Evolutionary conservation across 2,888 invertebrate genomes (phyloP).

Genomic region (Laspeyria flexula): DNA sequence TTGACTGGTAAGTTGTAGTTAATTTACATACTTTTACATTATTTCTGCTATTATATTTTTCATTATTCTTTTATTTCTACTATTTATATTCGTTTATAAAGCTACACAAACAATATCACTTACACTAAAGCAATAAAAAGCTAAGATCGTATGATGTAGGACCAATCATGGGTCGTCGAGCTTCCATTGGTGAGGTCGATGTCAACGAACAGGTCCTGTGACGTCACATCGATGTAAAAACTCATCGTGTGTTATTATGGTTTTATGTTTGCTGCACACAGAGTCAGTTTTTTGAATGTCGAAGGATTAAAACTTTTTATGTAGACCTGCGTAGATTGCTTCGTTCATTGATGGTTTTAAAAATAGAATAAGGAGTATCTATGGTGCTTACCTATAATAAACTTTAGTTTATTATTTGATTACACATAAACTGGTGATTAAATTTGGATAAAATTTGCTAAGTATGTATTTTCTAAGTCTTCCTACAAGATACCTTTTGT

Average conservation of each 20-base stretch:
- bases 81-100: too few relatives aligned
- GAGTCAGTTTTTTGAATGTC: constrained; percentile 9
- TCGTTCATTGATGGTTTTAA: not conserved
- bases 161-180: constrained; percentile 51
- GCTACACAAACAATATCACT: constrained; percentile 12
- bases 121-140: constrained; percentile 34
- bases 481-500: too few relatives aligned
- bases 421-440: too few relatives aligned
- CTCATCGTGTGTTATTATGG: constrained; percentile 29
- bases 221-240: constrained; percentile 39
- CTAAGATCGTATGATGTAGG: constrained; percentile 33
- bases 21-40: too few relatives aligned
- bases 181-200: constrained; percentile 58
- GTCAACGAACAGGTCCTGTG: constrained; percentile 51
- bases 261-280: constrained; percentile 10
- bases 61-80: too few relatives aligned
- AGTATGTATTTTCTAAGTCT: too few relatives aligned
- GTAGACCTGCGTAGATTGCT: not conserved
- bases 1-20: too few relatives aligned
- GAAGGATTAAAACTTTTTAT: not conserved
- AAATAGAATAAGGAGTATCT: not conserved
- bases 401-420: too few relatives aligned
- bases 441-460: too few relatives aligned
- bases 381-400: not conserved
- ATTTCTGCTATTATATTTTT: too few relatives aligned